phyloP scores from a whole-genome alignment of 2,888 invertebrate genomes.

The Pegoplata infirma region DNA sequence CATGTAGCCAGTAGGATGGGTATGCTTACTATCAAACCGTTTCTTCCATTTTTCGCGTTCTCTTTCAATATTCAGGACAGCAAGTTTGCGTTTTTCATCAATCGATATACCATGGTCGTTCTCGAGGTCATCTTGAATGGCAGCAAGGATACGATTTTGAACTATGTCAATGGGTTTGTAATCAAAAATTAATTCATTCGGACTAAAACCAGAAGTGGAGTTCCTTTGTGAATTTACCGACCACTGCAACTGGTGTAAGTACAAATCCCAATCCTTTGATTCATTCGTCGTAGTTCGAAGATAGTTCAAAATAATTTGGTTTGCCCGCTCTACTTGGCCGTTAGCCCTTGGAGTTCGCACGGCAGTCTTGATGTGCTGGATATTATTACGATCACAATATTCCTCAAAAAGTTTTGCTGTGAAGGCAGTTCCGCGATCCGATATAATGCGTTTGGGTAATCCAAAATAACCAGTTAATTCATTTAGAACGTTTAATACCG shows the following conservation, averaged over 20 bases:
- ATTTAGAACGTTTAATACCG: slow-evolving; percentile 59
- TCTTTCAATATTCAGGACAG: slow-evolving; percentile 18
- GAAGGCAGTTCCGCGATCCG: not conserved
- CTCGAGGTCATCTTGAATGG: not conserved
- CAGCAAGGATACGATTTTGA: not conserved
- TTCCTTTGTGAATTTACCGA: not conserved
- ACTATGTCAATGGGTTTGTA: not conserved
- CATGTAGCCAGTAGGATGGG: slow-evolving; percentile 10
- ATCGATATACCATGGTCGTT: not conserved
- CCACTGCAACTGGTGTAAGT: not conserved
- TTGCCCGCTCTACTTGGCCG: no score
- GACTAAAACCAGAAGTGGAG: slow-evolving; percentile 18
- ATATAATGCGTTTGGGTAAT: slow-evolving; percentile 12
- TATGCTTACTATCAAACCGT: slow-evolving; percentile 40
- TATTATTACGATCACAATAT: not conserved
- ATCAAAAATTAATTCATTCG: slow-evolving; percentile 52
- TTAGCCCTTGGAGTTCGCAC: slow-evolving; percentile 19
- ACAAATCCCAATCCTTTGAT: not conserved
- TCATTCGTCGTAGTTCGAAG: not conserved
- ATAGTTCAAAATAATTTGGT: not conserved
- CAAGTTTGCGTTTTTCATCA: slow-evolving; percentile 35
- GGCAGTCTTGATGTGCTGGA: slow-evolving; percentile 5
- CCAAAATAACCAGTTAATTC: no score
- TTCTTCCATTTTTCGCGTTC: slow-evolving; percentile 48
- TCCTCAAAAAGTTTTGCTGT: not conserved